Base-by-base conservation (phyloP, 1,140 invertebrate genomes). In the Steinernema feltiae region DNA sequence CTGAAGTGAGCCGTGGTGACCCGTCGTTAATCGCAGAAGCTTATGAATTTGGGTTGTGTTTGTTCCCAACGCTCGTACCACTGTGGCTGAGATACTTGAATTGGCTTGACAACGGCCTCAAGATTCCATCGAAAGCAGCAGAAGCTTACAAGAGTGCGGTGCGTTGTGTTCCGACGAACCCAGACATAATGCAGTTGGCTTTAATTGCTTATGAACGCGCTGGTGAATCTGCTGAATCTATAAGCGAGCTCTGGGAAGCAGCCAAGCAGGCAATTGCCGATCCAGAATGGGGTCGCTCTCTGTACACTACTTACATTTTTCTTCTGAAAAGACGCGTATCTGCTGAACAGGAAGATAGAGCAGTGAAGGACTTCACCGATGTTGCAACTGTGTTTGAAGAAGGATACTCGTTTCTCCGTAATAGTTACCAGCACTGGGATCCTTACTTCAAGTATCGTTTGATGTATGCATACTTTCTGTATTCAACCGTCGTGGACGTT, bases 401-500 rank as follows among this genome's bases (percentile, higher is more conserved):
- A 32, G 78, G 78, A 0, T 27, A 30, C 15, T 41, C 32, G 30
- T 24, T 77, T 3, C 46, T 79, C 2, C 29, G 32, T 24, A 72
- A 78, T 27, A 74, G 41, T n/a, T 79, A 78, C 30, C 63, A 32
- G 24, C 41, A 77, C 15, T 79, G 78, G 78, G 78, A 79, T 46
- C 48, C 75, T 1, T 31, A 29, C 3, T 72, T 30, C 17, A 73
- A 78, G 30, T 79, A 79, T 29, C 71, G 78, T 1, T 32, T 70
- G 30, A 79, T 79, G 71, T 69, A 79, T 17, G 78, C 78, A 12
- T 75, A 78, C 48, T 79, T 79, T 30, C 41, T 74, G 18, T 69
- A 69, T 32, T 53, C 53, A 3, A 21, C 41, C 1, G 72, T 72
- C 32, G 69, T 70, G 29, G 30, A 79, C 46, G 30, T 74, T 24